Conservation (phyloP, 2,888 invertebrate species). For the Entomobrya proxima region DNA sequence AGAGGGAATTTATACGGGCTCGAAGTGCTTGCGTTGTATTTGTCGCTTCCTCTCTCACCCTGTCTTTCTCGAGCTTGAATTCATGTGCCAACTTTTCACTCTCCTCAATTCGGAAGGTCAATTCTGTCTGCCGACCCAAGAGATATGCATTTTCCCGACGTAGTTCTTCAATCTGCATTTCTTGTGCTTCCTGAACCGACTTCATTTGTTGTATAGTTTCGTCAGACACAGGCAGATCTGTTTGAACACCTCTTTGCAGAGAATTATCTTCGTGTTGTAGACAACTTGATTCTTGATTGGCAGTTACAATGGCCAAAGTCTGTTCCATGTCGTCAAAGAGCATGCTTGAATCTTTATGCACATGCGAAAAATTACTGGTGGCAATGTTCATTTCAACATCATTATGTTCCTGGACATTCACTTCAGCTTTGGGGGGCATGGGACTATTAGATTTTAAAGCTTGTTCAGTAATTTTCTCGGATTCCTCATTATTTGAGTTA, state of each 20-base stretch:
- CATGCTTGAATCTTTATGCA: no score
- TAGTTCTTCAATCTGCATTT: constrained; percentile 69
- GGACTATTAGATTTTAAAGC: no score
- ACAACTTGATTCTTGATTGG: no score
- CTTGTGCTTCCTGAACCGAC: constrained; percentile 67
- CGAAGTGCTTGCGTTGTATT: constrained; percentile 64
- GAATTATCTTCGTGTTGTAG: background rate
- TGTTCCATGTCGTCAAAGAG: no score
- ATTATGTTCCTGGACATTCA: no score
- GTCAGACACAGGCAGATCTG: background rate
- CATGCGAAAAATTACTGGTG: no score
- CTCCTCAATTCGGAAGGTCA: constrained; percentile 69
- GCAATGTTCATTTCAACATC: no score
- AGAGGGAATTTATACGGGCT: constrained; percentile 61
- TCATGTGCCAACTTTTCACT: constrained; percentile 71
- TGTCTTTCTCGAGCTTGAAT: constrained; percentile 69
- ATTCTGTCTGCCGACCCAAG: constrained; percentile 66
- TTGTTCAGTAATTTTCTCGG: no score
- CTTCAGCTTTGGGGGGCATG: no score
- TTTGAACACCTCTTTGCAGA: background rate
- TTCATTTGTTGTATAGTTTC: constrained; percentile 36
- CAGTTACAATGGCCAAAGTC: no score
- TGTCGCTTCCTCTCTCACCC: constrained; percentile 69
- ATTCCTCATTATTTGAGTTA: no score
- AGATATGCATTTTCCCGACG: constrained; percentile 70